A percentile compares a stretch with the other conserved stretches of the same genome.
phyloP scores from a whole-genome alignment of 1,140 invertebrate genomes.

The Atopsyche davidsoni region DNA sequence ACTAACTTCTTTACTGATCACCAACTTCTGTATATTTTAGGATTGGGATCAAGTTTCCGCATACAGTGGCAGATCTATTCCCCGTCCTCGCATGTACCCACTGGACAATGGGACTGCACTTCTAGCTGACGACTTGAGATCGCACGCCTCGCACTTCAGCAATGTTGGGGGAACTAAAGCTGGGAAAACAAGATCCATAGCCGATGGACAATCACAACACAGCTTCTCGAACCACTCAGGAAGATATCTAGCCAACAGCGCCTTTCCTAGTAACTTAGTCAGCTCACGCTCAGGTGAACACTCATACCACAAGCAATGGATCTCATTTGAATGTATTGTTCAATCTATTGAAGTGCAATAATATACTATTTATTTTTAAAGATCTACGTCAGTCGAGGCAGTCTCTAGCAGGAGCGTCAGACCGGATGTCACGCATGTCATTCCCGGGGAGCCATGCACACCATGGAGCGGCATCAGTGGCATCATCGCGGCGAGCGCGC shows the following conservation, averaged over 20 bases:
- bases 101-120: conserved; percentile 59
- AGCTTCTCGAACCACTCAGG: conserved; percentile 77
- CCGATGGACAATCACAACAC: conserved; percentile 79
- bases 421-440: conserved; percentile 67
- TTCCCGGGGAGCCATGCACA: conserved; percentile 48
- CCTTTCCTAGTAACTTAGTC: conserved; percentile 68
- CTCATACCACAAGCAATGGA: not conserved
- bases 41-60: conserved; percentile 93
- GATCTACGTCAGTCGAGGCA: conserved; percentile 77
- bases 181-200: conserved; percentile 59
- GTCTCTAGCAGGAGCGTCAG: conserved; percentile 70
- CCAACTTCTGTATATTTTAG: conserved; percentile 41
- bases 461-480: conserved; percentile 43
- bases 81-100: conserved; percentile 74
- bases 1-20: too few species aligned
- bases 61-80: conserved; percentile 83
- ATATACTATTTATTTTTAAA: conserved; percentile 37
- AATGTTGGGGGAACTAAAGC: conserved; percentile 43
- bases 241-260: conserved; percentile 59
- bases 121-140: conserved; percentile 56
- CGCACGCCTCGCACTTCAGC: conserved; percentile 58
- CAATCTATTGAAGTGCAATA: not conserved
- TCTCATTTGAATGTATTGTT: not conserved
- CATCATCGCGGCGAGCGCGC: conserved; percentile 60
- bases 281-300: conserved; percentile 66